phyloP scores from a whole-genome alignment of 92 coral and sea anemone genomes.

The Porites lobata region DNA sequence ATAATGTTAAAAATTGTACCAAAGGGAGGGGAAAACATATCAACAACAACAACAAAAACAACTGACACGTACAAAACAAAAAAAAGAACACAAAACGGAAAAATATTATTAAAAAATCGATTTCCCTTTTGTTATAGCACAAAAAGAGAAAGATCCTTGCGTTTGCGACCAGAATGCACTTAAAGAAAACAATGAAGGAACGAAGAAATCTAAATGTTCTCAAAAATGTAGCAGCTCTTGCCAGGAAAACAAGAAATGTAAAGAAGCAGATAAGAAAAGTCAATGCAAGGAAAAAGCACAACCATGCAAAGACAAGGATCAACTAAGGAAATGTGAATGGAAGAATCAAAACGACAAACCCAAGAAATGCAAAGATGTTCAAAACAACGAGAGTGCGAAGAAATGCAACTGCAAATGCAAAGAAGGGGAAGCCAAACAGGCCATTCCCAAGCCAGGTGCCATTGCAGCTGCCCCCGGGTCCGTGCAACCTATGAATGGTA shows the following conservation, averaged over 20 bases:
- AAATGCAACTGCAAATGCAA: conserved; percentile 60
- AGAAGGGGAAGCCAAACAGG: conserved; percentile 21
- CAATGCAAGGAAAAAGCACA: conserved; percentile 10
- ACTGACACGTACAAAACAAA: no score
- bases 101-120: neutral
- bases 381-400: neutral
- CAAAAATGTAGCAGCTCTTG: conserved; percentile 31
- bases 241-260: conserved; percentile 24
- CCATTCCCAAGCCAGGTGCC: conserved; percentile 42
- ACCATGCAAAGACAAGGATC: conserved; percentile 4
- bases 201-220: conserved; percentile 33
- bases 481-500: conserved; percentile 45
- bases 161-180: conserved; percentile 53
- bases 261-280: conserved; percentile 16
- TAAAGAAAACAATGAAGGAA: conserved; percentile 19
- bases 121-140: conserved; percentile 4
- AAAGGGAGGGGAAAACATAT: no score
- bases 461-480: conserved; percentile 21
- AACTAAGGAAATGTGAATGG: conserved; percentile 7
- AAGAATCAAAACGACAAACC: neutral
- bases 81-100: neutral
- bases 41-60: no score
- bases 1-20: no score
- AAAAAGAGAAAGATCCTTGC: conserved; percentile 46
- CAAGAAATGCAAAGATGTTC: neutral